Evolutionary conservation across 2,888 invertebrate species (phyloP), one percentile per base, ranked within the genome.

Genomic region (Linyphia triangularis): DNA sequence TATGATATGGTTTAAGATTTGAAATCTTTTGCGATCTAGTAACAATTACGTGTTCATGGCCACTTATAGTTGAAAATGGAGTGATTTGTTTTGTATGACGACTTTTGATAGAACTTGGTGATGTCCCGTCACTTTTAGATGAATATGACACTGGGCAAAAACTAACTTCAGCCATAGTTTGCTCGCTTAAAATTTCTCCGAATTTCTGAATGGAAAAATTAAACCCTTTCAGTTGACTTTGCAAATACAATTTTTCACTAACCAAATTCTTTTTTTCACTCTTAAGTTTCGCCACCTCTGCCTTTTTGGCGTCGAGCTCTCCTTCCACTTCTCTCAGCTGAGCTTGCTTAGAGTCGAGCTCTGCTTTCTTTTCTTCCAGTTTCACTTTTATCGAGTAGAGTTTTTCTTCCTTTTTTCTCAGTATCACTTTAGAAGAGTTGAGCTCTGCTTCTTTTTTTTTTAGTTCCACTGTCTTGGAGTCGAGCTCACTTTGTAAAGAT

Each of bases 161-260:
- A 61, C 61, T 61, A 61, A 10, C 5, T 22, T 0, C 16, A 1
- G 26, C 22, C 2, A 10, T 61, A 24, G 37, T 26, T 13, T 61
- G 22, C n/a, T 43, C n/a, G 3, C 26, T 7, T 5, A 77, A 40
- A 33, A 77, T n/a, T 6, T 77, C 63, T 6, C 40, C 26, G 37
- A n/a, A 37, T 40, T 77, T 40, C n/a, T 77, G 61, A 26, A 77
- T 26, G 24, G n/a, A n/a, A n/a, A 40, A 7, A 16, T 40, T 61
- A 2, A 40, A 63, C 24, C 26, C 40, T 19, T 19, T 30, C 5
- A 77, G 6, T 16, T 77, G 40, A 2, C 37, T 77, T n/a, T 10
- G 6, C 10, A 63, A 26, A 7, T 9, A 33, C 2, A 16, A 9
- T 26, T 40, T 63, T 63, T 63, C 26, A 2, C 9, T 9, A 51